Conservation (phyloP, 1,140 invertebrate species). For the Magallana gigas region DNA sequence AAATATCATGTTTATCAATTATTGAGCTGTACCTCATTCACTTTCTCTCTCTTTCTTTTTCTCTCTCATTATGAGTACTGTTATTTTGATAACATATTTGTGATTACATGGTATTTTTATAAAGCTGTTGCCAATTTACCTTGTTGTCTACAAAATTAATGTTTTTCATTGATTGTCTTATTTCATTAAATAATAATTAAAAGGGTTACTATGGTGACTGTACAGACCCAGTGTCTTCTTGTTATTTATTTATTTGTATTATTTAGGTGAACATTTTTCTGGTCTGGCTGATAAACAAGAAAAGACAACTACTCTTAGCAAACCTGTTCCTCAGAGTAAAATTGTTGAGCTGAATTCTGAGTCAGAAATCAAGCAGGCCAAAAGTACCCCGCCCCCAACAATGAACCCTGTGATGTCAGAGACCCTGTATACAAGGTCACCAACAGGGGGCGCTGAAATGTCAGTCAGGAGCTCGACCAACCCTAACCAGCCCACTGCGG, state of each 20-base stretch:
- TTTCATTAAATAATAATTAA: too few species aligned
- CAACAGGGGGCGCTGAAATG: conserved; percentile 52
- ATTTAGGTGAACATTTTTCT: conserved; percentile 49
- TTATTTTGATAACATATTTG: too few species aligned
- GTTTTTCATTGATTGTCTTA: too few species aligned
- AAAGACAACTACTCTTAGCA: neutral
- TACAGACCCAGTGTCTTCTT: too few species aligned
- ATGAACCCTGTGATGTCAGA: neutral
- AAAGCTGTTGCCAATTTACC: too few species aligned
- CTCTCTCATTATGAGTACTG: too few species aligned
- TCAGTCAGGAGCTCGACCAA: conserved; percentile 58
- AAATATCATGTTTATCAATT: too few species aligned
- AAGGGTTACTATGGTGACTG: too few species aligned
- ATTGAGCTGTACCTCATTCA: too few species aligned
- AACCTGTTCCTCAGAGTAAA: neutral
- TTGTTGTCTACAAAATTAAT: too few species aligned
- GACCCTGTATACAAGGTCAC: conserved; percentile 43
- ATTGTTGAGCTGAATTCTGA: conserved; percentile 20
- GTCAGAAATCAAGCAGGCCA: neutral
- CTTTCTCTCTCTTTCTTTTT: too few species aligned
- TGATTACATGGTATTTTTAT: too few species aligned
- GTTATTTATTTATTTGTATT: neutral
- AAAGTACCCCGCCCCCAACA: conserved; percentile 25
- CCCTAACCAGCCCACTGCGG: conserved; percentile 58
- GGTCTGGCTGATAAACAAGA: conserved; percentile 41